Evolutionary conservation across 1,140 invertebrate genomes (phyloP).

Genomic region (Apolygus lucorum): DNA sequence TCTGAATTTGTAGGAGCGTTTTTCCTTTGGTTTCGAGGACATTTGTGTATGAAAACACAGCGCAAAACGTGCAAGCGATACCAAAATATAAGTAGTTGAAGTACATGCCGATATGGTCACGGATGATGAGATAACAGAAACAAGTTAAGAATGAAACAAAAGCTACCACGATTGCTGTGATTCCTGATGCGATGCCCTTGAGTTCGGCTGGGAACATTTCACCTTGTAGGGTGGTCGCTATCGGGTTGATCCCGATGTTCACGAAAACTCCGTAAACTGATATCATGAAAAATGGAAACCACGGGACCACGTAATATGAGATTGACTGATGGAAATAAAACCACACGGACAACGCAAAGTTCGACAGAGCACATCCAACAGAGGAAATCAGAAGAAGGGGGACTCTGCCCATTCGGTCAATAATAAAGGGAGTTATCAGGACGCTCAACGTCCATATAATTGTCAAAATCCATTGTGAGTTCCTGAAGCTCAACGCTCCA

Average conservation of each 20-base stretch:
- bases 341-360: conserved; percentile 26
- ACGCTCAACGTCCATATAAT: conserved; percentile 37
- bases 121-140: conserved; percentile 55
- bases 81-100: conserved; percentile 71
- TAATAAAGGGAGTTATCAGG: conserved; percentile 39
- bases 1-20: conserved; percentile 64
- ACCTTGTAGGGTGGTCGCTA: conserved; percentile 13
- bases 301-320: conserved; percentile 24
- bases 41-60: conserved; percentile 47
- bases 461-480: conserved; percentile 7
- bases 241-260: conserved; percentile 2
- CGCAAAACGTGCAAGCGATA: conserved; percentile 51
- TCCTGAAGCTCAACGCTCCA: background rate
- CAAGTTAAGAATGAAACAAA: conserved; percentile 53
- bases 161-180: conserved; percentile 12
- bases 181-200: conserved; percentile 18
- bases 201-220: conserved; percentile 18
- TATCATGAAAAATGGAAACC: conserved; percentile 55
- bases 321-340: conserved; percentile 40
- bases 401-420: conserved; percentile 42
- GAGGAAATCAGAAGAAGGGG: conserved; percentile 44
- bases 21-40: conserved; percentile 75
- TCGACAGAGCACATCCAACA: conserved; percentile 26
- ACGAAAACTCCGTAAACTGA: conserved; percentile 43
- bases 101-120: conserved; percentile 50